A percentile compares a stretch with the other conserved stretches of the same genome.
Conservation (phyloP, 2,797 vertebrate species). For the Cossypha polioptera region DNA sequence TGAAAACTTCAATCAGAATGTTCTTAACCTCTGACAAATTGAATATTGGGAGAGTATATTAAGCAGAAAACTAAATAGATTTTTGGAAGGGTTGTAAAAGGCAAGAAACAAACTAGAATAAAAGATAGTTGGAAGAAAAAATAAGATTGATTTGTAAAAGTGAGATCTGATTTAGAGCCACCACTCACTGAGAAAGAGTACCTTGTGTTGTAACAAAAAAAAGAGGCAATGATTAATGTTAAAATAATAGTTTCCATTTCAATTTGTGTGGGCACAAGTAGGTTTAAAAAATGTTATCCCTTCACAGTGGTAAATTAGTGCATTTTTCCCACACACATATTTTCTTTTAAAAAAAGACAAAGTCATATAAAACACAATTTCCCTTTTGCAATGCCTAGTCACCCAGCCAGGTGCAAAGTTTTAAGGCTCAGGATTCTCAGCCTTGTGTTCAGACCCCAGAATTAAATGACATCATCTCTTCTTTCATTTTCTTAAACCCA, state of each 20-base stretch:
- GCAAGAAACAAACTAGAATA: not conserved
- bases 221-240: not conserved
- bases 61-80: not conserved
- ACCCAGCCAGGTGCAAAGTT: not conserved
- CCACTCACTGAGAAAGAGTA: not conserved
- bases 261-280: not conserved
- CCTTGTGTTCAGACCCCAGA: not conserved
- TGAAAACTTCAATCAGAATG: constrained; percentile 2
- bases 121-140: not conserved
- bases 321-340: not conserved
- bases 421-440: not conserved
- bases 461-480: not conserved
- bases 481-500: not conserved
- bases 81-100: not conserved
- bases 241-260: constrained; percentile 53
- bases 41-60: not conserved
- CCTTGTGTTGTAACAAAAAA: not conserved
- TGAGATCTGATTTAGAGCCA: not conserved
- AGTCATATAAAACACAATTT: not conserved
- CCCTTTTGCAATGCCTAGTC: not conserved
- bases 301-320: not conserved
- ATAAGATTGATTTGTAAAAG: not conserved
- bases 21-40: constrained; percentile 12
- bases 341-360: not conserved
- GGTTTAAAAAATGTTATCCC: not conserved